Conservation (phyloP, 2,888 invertebrate genomes). For the Hetaerina titia region DNA sequence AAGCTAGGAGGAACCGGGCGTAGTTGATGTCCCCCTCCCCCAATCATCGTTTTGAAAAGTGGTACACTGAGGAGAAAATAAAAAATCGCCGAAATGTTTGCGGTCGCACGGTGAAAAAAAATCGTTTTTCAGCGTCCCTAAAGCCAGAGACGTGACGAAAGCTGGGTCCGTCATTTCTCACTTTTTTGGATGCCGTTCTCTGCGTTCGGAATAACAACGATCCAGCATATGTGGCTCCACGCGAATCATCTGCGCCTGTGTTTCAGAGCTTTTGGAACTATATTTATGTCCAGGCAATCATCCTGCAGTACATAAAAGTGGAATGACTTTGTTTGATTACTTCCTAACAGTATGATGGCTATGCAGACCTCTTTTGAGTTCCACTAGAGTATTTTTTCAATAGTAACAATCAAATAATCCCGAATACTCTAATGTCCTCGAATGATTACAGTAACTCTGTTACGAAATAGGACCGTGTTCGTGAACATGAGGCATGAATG, state of each 20-base stretch:
- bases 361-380: neutral
- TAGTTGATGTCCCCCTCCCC: neutral
- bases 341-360: neutral
- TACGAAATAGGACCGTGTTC: too few relatives aligned
- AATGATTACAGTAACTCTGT: too few relatives aligned
- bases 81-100: neutral
- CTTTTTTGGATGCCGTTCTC: neutral
- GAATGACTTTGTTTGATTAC: neutral
- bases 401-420: too few relatives aligned
- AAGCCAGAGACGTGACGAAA: neutral
- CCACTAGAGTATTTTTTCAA: neutral
- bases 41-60: neutral
- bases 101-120: neutral
- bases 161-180: slow-evolving; percentile 26
- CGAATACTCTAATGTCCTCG: too few relatives aligned
- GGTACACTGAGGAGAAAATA: neutral
- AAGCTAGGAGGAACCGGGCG: neutral
- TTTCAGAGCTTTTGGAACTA: neutral
- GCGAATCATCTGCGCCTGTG: neutral
- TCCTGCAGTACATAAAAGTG: neutral
- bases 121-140: neutral
- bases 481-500: too few relatives aligned
- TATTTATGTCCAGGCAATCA: too few relatives aligned
- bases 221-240: neutral
- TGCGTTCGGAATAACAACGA: neutral